These are phyloP conservation scores for Brachyopa scutellaris DNA, from an alignment of 2,888 invertebrate species.

Conservation along the genomic window DNA sequence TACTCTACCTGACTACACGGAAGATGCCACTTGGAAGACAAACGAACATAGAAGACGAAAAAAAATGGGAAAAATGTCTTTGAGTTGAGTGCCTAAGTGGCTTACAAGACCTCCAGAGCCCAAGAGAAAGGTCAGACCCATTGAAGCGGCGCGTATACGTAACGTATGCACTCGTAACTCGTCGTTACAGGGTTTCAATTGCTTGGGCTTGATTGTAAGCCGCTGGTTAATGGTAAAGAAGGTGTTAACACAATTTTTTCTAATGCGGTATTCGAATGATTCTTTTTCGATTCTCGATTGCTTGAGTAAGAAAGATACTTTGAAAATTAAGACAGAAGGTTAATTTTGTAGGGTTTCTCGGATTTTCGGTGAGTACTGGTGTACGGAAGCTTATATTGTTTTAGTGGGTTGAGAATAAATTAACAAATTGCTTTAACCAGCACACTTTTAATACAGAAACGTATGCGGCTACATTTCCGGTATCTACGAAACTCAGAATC, in stretches of 20 bases:
- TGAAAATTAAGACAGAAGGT: not conserved
- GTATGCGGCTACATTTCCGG: no score
- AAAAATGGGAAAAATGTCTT: slow-evolving; percentile 23
- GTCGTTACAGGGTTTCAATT: not conserved
- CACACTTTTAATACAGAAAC: no score
- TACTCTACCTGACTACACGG: not conserved
- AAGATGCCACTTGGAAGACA: slow-evolving; percentile 55
- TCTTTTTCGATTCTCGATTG: slow-evolving; percentile 8
- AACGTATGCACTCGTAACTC: not conserved
- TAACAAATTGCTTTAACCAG: no score
- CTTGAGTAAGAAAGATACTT: not conserved
- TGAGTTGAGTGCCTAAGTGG: slow-evolving; percentile 32
- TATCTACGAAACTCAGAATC: no score
- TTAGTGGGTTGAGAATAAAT: no score
- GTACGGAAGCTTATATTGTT: no score
- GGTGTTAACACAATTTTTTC: slow-evolving; percentile 52
- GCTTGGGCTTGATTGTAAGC: slow-evolving; percentile 12
- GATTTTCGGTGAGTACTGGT: no score
- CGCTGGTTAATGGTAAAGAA: slow-evolving; percentile 40
- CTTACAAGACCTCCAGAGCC: slow-evolving; percentile 45
- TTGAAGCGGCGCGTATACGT: slow-evolving; percentile 9
- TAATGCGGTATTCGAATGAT: slow-evolving; percentile 46
- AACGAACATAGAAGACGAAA: not conserved
- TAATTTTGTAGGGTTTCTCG: no score
- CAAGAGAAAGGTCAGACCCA: slow-evolving; percentile 48